Percentiles rank a stretch among this genome's conserved stretches.
Conservation (phyloP, 2,888 invertebrate species). For the Cerceris ruficornis region DNA sequence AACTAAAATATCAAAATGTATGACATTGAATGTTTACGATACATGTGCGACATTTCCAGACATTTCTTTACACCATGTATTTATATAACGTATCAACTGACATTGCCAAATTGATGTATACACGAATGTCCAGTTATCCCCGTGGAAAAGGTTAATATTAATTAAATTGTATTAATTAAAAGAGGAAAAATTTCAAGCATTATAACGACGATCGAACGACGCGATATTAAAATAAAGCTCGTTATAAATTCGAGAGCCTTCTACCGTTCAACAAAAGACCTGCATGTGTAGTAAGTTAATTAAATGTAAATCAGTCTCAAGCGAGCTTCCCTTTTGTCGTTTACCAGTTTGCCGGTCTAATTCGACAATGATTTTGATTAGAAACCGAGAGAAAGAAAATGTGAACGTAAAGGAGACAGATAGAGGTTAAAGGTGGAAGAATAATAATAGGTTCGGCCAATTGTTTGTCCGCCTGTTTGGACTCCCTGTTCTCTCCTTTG, state of each 20-base stretch:
- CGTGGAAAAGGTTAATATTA: slow-evolving; percentile 4
- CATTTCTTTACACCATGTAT: too few relatives aligned
- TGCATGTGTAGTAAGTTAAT: slow-evolving; percentile 9
- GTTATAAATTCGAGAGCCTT: not conserved
- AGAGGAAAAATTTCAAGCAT: slow-evolving; percentile 8
- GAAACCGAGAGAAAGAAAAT: not conserved
- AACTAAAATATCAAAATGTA: too few relatives aligned
- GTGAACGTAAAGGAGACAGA: slow-evolving; percentile 11
- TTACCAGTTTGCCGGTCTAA: slow-evolving; percentile 13
- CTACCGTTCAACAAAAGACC: not conserved
- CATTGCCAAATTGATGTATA: too few relatives aligned
- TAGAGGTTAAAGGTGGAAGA: slow-evolving; percentile 10
- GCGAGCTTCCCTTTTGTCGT: slow-evolving; percentile 13
- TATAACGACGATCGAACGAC: slow-evolving; percentile 37
- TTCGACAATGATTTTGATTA: slow-evolving; percentile 34
- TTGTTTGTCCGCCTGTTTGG: slow-evolving; percentile 52
- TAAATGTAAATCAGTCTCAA: slow-evolving; percentile 18
- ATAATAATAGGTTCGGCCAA: slow-evolving; percentile 43
- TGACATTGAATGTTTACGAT: too few relatives aligned
- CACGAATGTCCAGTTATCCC: not conserved
- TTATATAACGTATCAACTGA: too few relatives aligned
- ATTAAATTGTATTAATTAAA: slow-evolving; percentile 53
- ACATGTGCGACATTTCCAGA: too few relatives aligned
- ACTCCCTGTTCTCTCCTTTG: slow-evolving; percentile 54
- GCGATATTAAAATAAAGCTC: not conserved